These are phyloP conservation scores for Leguminivora glycinivorella DNA, from an alignment of 1,140 invertebrate genomes.

Conservation along the genomic window DNA sequence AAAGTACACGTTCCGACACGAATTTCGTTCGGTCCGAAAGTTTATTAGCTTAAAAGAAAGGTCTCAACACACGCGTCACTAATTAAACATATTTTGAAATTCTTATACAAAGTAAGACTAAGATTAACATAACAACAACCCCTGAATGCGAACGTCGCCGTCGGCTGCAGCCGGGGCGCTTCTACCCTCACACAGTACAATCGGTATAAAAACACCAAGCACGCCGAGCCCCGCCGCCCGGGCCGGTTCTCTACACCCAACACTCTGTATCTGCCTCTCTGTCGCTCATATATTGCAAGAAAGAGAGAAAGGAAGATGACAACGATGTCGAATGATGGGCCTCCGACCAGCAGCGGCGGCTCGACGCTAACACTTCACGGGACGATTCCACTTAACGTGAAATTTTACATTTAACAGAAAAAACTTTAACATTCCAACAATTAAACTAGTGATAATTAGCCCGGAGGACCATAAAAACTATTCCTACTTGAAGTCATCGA, in stretches of 20 bases:
- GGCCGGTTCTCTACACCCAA: background rate
- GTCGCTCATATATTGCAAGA: too few relatives aligned
- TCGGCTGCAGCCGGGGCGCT: background rate
- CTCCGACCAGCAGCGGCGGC: background rate
- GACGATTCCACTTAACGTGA: conserved; percentile 30
- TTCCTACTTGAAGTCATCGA: conserved; percentile 9
- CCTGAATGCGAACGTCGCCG: conserved; percentile 53
- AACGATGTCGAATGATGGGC: too few relatives aligned
- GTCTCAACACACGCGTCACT: conserved; percentile 62
- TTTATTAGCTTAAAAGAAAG: conserved; percentile 65
- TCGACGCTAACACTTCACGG: conserved; percentile 2
- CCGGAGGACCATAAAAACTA: conserved; percentile 32
- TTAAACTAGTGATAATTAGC: conserved; percentile 49
- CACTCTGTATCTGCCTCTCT: too few relatives aligned
- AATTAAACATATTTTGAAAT: conserved; percentile 64
- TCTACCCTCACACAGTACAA: conserved; percentile 16
- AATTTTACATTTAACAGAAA: conserved; percentile 41
- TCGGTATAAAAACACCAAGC: conserved; percentile 11
- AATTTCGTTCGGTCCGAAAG: conserved; percentile 61
- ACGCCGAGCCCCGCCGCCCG: background rate
- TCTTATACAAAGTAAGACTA: conserved; percentile 66
- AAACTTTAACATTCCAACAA: conserved; percentile 54
- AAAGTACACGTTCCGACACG: conserved; percentile 61
- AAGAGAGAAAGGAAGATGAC: too few relatives aligned
- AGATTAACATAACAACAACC: conserved; percentile 73